Conservation (phyloP, 2,888 invertebrate genomes). For the Drosophila peninsularis region DNA sequence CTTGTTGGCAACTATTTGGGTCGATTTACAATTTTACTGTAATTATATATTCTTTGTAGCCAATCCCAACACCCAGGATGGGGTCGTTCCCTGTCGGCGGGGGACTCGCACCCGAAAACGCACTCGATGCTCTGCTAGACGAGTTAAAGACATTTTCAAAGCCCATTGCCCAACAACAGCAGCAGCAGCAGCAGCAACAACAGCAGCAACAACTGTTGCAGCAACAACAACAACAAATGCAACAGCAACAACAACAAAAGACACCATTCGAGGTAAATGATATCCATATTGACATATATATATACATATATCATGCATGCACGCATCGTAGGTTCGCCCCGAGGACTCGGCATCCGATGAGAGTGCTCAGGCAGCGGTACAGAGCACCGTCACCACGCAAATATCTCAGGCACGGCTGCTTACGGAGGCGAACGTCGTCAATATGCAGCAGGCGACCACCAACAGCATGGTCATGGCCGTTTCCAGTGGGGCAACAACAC, state of each 20-base stretch:
- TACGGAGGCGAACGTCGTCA: slow-evolving; percentile 75
- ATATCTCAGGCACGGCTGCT: slow-evolving; percentile 84
- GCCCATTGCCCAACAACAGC: slow-evolving; percentile 85
- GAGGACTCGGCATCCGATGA: slow-evolving; percentile 85
- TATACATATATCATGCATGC: background rate
- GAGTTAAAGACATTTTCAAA: slow-evolving; percentile 95
- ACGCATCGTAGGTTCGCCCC: slow-evolving; percentile 76
- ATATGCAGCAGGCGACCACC: slow-evolving; percentile 81
- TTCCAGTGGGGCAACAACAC: slow-evolving; percentile 34
- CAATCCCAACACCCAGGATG: slow-evolving; percentile 88
- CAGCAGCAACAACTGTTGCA: slow-evolving; percentile 36
- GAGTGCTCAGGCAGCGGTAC: slow-evolving; percentile 84
- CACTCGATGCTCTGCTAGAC: slow-evolving; percentile 98
- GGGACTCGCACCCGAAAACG: slow-evolving; percentile 91
- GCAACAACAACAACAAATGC: slow-evolving; percentile 30
- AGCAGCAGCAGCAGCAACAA: slow-evolving; percentile 65
- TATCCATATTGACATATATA: background rate
- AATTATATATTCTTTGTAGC: slow-evolving; percentile 83
- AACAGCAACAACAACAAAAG: background rate
- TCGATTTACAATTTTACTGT: slow-evolving; percentile 35
- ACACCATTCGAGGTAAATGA: slow-evolving; percentile 72
- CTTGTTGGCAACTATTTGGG: slow-evolving; percentile 22
- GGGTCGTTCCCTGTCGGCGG: slow-evolving; percentile 87
- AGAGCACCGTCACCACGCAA: slow-evolving; percentile 85
- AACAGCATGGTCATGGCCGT: slow-evolving; percentile 75